phyloP scores from a whole-genome alignment of 2,113 vertebrate species.

The Hippocampus guttulatus region DNA sequence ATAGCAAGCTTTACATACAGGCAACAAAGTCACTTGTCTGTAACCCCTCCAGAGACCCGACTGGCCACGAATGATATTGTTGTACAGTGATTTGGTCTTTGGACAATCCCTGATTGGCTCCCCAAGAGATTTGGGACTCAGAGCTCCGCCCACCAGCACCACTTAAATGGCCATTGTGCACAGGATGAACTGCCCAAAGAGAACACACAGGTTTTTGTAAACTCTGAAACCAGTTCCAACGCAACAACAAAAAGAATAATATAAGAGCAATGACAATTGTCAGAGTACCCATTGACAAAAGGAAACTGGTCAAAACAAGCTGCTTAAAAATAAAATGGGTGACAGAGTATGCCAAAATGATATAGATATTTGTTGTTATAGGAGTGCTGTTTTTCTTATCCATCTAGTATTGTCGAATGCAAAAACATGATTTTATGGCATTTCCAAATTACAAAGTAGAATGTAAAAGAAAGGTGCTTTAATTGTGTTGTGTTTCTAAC shows the following conservation, averaged over 20 bases:
- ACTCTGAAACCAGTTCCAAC: neutral
- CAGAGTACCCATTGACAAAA: too few relatives aligned
- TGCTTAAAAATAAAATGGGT: too few relatives aligned
- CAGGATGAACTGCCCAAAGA: conserved; percentile 75
- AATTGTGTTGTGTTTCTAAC: too few relatives aligned
- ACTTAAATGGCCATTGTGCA: conserved; percentile 76
- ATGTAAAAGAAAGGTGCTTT: too few relatives aligned
- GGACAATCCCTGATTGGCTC: conserved; percentile 6
- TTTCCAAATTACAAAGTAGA: too few relatives aligned
- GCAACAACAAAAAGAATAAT: neutral
- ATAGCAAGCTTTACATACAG: conserved; percentile 44
- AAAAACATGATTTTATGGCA: too few relatives aligned
- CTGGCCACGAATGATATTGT: conserved; percentile 39
- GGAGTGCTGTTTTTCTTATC: too few relatives aligned
- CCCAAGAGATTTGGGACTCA: neutral
- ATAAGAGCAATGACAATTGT: too few relatives aligned
- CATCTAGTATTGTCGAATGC: too few relatives aligned
- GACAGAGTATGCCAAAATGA: too few relatives aligned
- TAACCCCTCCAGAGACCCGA: conserved; percentile 15
- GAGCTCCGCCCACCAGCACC: neutral
- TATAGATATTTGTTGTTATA: too few relatives aligned
- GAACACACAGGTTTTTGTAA: neutral
- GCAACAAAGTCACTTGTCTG: conserved; percentile 8
- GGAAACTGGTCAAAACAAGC: too few relatives aligned
- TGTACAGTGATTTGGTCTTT: conserved; percentile 10